A percentile compares a stretch with the other conserved stretches of the same genome.
phyloP scores from a whole-genome alignment of 2,888 invertebrate species.

The Stomorhina lunata region DNA sequence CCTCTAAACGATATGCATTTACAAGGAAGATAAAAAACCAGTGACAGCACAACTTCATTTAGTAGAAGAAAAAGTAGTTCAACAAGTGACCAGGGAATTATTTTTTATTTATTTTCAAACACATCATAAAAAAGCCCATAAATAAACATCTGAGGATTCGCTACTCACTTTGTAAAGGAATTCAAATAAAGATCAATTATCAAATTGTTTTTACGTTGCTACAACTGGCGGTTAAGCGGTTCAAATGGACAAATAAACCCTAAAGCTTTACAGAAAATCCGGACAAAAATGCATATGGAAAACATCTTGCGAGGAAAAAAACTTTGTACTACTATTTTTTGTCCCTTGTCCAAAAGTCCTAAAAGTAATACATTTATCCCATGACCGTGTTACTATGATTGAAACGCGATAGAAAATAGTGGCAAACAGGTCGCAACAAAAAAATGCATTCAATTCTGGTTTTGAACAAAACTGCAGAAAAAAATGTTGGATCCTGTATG shows the following conservation, averaged over 20 bases:
- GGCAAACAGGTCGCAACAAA: no score
- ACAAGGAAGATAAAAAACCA: no score
- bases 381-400: slow-evolving; percentile 28
- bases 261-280: no score
- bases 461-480: not conserved
- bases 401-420: not conserved
- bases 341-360: not conserved
- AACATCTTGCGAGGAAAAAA: not conserved
- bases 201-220: not conserved
- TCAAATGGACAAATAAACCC: not conserved
- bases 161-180: no score
- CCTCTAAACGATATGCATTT: no score
- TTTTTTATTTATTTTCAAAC: no score
- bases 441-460: not conserved
- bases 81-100: no score
- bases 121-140: no score
- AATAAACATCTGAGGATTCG: no score
- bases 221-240: not conserved
- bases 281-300: not conserved
- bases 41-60: no score
- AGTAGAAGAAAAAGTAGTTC: no score
- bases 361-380: not conserved
- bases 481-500: slow-evolving; percentile 2
- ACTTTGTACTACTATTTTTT: no score
- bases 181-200: not conserved